phyloP scores from a whole-genome alignment of 2,113 vertebrate species.

The Passer montanus region DNA sequence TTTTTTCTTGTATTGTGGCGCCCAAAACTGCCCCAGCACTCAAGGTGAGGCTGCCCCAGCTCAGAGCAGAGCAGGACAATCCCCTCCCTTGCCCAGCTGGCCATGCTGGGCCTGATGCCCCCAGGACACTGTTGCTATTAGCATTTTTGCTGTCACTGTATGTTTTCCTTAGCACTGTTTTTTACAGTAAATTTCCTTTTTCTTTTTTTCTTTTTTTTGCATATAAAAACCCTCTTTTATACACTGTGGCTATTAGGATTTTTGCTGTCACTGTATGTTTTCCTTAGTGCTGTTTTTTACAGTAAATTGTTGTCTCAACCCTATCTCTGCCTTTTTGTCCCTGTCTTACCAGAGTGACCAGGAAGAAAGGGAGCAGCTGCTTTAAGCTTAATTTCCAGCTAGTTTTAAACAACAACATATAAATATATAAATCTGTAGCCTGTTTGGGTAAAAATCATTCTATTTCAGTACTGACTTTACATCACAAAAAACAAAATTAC shows the following conservation, averaged over 20 bases:
- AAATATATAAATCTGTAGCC: neutral
- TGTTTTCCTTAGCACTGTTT: too few relatives aligned
- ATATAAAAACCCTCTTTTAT: neutral
- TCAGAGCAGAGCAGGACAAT: neutral
- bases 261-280: neutral
- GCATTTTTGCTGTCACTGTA: too few relatives aligned
- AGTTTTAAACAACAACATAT: neutral
- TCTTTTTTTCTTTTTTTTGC: neutral
- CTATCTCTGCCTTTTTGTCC: neutral
- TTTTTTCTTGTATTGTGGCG: neutral
- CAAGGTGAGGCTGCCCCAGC: fast-evolving
- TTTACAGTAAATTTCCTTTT: too few relatives aligned
- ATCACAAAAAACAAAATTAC: neutral
- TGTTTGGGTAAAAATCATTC: neutral
- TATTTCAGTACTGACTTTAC: neutral
- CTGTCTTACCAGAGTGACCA: neutral
- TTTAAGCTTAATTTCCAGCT: neutral
- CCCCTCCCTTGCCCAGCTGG: fast-evolving
- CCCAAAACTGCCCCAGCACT: fast-evolving
- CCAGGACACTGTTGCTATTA: too few relatives aligned
- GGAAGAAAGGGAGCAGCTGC: neutral
- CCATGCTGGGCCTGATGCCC: neutral
- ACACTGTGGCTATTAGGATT: too few relatives aligned
- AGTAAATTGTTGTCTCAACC: neutral
- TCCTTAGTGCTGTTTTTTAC: neutral